Conservation (phyloP, 2,797 vertebrate species). For the Coluber constrictor region DNA sequence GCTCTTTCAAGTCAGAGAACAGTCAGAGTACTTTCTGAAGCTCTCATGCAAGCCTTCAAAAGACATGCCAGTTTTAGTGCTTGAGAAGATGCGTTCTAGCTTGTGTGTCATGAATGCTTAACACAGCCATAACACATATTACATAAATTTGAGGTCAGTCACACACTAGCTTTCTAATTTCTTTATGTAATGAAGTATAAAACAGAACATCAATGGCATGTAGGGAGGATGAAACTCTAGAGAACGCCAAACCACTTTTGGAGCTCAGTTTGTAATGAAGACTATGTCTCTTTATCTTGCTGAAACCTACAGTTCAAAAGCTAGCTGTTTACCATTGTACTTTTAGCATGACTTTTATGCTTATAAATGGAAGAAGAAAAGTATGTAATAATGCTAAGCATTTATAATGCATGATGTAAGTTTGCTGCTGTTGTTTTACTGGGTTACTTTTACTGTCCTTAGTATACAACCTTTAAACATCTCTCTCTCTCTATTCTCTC, state of each 20-base stretch:
- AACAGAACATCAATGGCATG: not conserved
- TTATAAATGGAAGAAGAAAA: not conserved
- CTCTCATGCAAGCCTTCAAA: not conserved
- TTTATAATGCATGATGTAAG: not conserved
- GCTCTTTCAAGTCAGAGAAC: too few relatives aligned
- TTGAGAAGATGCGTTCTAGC: not conserved
- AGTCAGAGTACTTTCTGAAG: not conserved
- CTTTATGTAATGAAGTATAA: not conserved
- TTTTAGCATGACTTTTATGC: not conserved
- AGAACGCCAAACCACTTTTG: not conserved
- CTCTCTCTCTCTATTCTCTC: not conserved
- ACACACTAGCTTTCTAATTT: not conserved
- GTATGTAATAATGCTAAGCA: not conserved
- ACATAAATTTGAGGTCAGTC: not conserved
- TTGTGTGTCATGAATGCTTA: not conserved
- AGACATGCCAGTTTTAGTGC: not conserved
- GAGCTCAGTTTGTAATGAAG: not conserved
- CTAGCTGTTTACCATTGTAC: not conserved
- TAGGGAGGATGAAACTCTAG: not conserved
- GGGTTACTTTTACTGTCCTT: not conserved
- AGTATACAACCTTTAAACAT: not conserved
- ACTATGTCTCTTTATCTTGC: not conserved
- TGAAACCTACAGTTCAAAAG: not conserved
- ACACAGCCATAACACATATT: not conserved
- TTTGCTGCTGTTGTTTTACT: not conserved